phyloP scores from a whole-genome alignment of 2,888 invertebrate genomes.

The Nasonovia ribisnigri region DNA sequence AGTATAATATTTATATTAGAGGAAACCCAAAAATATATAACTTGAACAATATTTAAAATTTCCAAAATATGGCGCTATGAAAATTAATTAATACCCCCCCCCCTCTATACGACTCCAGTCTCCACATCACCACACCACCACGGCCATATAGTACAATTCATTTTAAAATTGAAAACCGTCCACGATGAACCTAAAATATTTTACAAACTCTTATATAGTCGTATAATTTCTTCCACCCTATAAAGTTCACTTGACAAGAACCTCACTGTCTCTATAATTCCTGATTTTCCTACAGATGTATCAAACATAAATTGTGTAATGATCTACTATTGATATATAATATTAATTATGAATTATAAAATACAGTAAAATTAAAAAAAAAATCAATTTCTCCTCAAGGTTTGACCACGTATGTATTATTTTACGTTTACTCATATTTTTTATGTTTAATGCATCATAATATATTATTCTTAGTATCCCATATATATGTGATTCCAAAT shows the following conservation, averaged over 20 bases:
- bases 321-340: background rate
- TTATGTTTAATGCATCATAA: background rate
- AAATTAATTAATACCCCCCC: background rate
- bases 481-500: background rate
- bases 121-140: accelerated
- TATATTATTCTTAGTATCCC: background rate
- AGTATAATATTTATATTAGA: background rate
- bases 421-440: too few species aligned
- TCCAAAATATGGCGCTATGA: background rate
- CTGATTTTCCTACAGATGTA: background rate
- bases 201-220: background rate
- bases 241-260: background rate
- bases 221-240: background rate
- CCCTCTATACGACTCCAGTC: background rate
- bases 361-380: background rate
- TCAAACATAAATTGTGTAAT: background rate
- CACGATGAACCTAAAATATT: background rate
- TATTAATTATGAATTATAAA: background rate
- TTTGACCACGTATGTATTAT: background rate
- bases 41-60: background rate
- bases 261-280: background rate
- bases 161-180: background rate
- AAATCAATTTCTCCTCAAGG: background rate
- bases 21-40: background rate
- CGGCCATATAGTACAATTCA: background rate